Base-by-base conservation (phyloP, 2,888 invertebrate species). In the Torymus tubicola region DNA sequence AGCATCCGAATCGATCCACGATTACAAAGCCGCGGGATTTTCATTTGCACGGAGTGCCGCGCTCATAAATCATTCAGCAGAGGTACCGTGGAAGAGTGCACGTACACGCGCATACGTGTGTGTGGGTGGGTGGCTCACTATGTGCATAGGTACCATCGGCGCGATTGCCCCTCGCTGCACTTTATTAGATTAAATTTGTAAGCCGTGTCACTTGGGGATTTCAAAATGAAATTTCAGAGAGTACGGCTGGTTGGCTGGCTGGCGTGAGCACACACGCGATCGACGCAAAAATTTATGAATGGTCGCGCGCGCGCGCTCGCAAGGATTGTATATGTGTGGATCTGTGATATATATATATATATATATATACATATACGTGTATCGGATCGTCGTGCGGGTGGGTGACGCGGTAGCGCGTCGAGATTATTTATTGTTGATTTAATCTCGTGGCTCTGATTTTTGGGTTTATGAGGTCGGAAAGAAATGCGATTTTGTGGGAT, bases 151-250 rank as follows among this genome's bases (percentile, higher is more conserved):
- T 31, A 31, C 31, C 31, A 31, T 31, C 31, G 31, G 31, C 31
- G 31, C 31, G 31, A 31, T 31, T 31, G 31, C 31, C 31, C 31
- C 31, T 8, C 31, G 31, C 4, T 18, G 76, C 78, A 79, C 78
- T 79, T 79, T 79, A 79, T 79, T 79, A 79, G 73, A 79, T 79
- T 79, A 68, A 79, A 79, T 68, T 73, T 58, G 53, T 57, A 71
- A 71, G 65, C 64, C 24, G 13, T 24, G 74, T 57, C 63, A 50
- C 69, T 69, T 70, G 52, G 74, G 67, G 53, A 68, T 68, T 74
- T 52, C 58, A 63, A 76, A 76, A 76, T 76, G 53, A 53, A 57
- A 31, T 31, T 31, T 31, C 42, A 60, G 60, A 60, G 12, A 50
- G 18, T 24, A 18, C 58, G n/a, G n/a, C n/a, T n/a, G n/a, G n/a